These are phyloP conservation scores for Zele albiditarsus DNA, from an alignment of 2,888 invertebrate genomes.

Conservation along the genomic window DNA sequence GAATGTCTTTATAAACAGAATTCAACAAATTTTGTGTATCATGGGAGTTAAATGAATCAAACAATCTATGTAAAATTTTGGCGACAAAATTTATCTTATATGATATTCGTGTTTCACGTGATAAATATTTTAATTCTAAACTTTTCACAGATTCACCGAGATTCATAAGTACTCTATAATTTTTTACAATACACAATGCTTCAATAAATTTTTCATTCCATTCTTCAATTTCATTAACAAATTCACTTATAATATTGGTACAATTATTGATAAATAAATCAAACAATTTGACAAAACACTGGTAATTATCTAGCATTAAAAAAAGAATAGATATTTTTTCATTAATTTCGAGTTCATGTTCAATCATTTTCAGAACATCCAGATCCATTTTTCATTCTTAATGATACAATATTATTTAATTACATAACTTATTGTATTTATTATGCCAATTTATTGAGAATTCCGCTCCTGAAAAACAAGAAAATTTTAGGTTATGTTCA, in stretches of 20 bases:
- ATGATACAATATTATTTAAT: too few relatives aligned
- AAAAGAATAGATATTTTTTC: slow-evolving; percentile 37
- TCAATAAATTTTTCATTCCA: slow-evolving; percentile 38
- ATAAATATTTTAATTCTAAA: slow-evolving; percentile 15
- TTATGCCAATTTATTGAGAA: too few relatives aligned
- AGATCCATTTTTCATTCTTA: background rate
- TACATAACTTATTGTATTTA: too few relatives aligned
- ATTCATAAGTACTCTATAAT: background rate
- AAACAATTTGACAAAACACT: slow-evolving; percentile 1
- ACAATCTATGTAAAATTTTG: slow-evolving; percentile 29
- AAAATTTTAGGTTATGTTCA: too few relatives aligned
- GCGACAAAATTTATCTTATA: slow-evolving; percentile 21
- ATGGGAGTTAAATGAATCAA: slow-evolving; percentile 16
- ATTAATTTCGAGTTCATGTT: slow-evolving; percentile 14
- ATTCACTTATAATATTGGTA: slow-evolving; percentile 4
- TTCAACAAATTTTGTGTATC: background rate
- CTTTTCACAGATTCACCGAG: slow-evolving; percentile 23
- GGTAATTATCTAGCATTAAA: slow-evolving; percentile 17
- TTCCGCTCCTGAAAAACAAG: too few relatives aligned
- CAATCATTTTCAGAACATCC: slow-evolving; percentile 10
- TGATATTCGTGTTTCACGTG: background rate
- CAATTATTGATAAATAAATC: background rate
- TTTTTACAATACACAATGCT: slow-evolving; percentile 30
- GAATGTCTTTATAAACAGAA: slow-evolving; percentile 29
- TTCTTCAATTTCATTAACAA: slow-evolving; percentile 12